Percentiles rank a stretch among this genome's conserved stretches.
Conservation (phyloP, 2,888 invertebrate species). For the Xanthia icteritia region DNA sequence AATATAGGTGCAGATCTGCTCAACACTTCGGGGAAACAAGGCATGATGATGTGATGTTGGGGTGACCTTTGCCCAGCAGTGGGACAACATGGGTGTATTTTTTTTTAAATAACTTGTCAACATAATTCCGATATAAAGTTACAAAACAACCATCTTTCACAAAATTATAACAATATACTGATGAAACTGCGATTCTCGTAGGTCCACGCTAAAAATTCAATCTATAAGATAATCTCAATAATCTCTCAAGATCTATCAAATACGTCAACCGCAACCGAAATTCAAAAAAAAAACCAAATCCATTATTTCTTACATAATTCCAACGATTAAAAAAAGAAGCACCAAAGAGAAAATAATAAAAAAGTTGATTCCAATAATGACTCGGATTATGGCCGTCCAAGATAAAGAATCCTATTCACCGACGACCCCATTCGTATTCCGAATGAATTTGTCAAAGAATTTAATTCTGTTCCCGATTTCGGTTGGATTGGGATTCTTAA, state of each 20-base stretch:
- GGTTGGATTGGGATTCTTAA: constrained; percentile 42
- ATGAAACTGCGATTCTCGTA: neutral
- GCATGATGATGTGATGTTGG: too few species aligned
- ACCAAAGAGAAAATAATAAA: constrained; percentile 50
- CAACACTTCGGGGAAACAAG: too few species aligned
- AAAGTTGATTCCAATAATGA: constrained; percentile 62
- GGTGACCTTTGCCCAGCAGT: too few species aligned
- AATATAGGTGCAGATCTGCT: too few species aligned
- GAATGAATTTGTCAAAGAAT: constrained; percentile 65
- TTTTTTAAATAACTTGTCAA: too few species aligned
- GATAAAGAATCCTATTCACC: constrained; percentile 61
- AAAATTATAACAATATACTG: neutral
- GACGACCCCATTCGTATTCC: constrained; percentile 52
- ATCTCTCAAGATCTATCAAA: constrained; percentile 12
- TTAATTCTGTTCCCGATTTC: constrained; percentile 56
- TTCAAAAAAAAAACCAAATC: constrained; percentile 20
- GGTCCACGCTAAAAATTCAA: neutral
- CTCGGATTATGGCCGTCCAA: constrained; percentile 52
- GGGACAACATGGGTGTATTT: too few species aligned
- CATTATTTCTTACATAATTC: constrained; percentile 33
- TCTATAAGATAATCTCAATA: constrained; percentile 13
- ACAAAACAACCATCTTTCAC: neutral
- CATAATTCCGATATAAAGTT: neutral
- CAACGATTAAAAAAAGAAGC: constrained; percentile 36
- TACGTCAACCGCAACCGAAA: constrained; percentile 6